Conservation (phyloP, 2,113 vertebrate genomes). For the Ailuropoda melanoleuca region DNA sequence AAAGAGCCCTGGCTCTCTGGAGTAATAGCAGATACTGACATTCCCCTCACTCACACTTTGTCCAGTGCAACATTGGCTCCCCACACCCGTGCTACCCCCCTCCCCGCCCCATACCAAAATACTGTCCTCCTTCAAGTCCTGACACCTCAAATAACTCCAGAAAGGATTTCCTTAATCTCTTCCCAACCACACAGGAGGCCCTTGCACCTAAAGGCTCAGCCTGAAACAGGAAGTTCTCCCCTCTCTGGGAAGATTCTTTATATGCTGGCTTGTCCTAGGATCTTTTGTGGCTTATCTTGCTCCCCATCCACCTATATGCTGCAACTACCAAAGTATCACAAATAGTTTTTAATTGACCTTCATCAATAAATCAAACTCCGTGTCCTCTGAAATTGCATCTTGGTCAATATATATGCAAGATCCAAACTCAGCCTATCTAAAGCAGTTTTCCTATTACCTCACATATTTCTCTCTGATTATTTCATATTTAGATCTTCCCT, state of each 20-base stretch:
- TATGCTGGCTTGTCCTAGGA: not conserved
- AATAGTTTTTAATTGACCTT: slow-evolving; percentile 12
- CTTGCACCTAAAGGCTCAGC: not conserved
- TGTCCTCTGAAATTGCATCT: not conserved
- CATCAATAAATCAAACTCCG: not conserved
- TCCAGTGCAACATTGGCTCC: not conserved
- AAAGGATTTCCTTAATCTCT: not conserved
- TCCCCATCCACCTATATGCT: not conserved
- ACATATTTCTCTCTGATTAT: not conserved
- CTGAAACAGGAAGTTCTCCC: not conserved
- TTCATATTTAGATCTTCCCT: not conserved
- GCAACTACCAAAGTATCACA: not conserved
- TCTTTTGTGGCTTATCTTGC: not conserved
- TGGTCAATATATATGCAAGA: not conserved
- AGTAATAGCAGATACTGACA: not conserved
- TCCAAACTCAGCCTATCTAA: not conserved
- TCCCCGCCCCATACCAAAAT: not conserved
- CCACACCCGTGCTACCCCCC: not conserved
- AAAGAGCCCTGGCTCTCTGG: not conserved
- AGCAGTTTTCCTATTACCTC: not conserved
- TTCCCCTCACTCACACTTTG: not conserved
- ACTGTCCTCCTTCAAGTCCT: not conserved
- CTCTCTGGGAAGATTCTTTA: not conserved
- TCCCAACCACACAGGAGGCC: not conserved
- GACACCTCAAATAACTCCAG: not conserved